These are phyloP conservation scores for Stylophora pistillata DNA, from an alignment of 64 coral and sea anemone genomes.

Conservation along the genomic window DNA sequence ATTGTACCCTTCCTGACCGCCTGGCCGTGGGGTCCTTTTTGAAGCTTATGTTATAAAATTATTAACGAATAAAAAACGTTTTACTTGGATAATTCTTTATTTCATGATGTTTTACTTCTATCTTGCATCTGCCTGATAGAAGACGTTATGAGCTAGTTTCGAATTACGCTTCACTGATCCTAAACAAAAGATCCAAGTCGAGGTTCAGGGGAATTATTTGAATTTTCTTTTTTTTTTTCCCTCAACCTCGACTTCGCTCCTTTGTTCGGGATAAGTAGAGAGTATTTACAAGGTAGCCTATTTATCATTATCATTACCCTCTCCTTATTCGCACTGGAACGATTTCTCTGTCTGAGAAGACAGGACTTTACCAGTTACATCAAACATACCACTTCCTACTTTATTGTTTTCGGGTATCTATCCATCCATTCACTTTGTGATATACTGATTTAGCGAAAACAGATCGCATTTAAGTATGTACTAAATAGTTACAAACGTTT, in stretches of 20 bases:
- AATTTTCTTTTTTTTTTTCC: neutral
- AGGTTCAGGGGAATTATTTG: constrained; percentile 1
- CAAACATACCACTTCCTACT: constrained; percentile 36
- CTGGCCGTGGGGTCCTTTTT: constrained; percentile 37
- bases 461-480: too few species aligned
- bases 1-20: neutral
- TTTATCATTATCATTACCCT: too few species aligned
- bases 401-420: constrained; percentile 12
- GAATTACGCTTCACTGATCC: neutral
- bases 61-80: constrained; percentile 54
- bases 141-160: constrained; percentile 13
- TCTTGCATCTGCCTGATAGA: constrained; percentile 45
- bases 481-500: too few species aligned
- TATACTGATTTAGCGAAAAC: too few species aligned
- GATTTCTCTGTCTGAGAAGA: constrained; percentile 51
- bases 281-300: too few species aligned
- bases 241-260: too few species aligned
- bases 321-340: constrained; percentile 45
- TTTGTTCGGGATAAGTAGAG: too few species aligned
- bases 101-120: constrained; percentile 52
- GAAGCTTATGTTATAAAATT: constrained; percentile 11
- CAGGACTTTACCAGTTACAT: constrained; percentile 28
- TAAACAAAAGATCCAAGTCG: neutral
- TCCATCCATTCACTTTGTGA: neutral
- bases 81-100: constrained; percentile 29